Conservation (phyloP, 2,888 invertebrate genomes). For the Brenthis hecate region DNA sequence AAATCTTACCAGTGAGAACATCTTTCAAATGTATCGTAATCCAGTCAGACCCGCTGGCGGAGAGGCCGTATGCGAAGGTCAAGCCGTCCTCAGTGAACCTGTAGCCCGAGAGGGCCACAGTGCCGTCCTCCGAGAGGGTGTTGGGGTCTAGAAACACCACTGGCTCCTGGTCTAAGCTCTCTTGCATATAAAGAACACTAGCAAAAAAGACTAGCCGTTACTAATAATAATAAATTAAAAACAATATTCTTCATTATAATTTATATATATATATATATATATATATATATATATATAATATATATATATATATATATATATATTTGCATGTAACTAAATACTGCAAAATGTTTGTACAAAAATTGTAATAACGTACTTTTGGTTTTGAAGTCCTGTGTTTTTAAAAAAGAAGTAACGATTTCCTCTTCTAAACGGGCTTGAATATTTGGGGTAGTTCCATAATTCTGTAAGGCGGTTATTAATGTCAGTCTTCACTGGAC, state of each 20-base stretch:
- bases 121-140: conserved; percentile 94
- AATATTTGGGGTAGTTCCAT: conserved; percentile 98
- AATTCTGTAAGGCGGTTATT: conserved; percentile 91
- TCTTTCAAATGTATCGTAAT: conserved; percentile 92
- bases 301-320: too few relatives aligned
- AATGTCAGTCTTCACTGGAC: conserved; percentile 87
- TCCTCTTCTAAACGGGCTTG: conserved; percentile 92
- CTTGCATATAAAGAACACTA: conserved; percentile 95
- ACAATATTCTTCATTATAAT: too few relatives aligned
- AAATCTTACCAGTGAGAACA: conserved; percentile 84
- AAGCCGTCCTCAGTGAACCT: conserved; percentile 95
- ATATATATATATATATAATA: too few relatives aligned
- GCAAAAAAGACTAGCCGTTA: conserved; percentile 19
- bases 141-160: conserved; percentile 98
- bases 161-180: conserved; percentile 88
- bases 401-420: conserved; percentile 94
- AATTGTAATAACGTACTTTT: conserved; percentile 84
- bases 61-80: conserved; percentile 95
- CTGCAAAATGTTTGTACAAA: background rate
- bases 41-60: conserved; percentile 98
- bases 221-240: too few relatives aligned
- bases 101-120: conserved; percentile 88
- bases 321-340: background rate
- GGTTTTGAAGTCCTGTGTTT: conserved; percentile 98
- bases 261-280: too few relatives aligned